A percentile compares a stretch with the other conserved stretches of the same genome.
phyloP scores from a whole-genome alignment of 2,113 vertebrate species.

The Myxocyprinus asiaticus region DNA sequence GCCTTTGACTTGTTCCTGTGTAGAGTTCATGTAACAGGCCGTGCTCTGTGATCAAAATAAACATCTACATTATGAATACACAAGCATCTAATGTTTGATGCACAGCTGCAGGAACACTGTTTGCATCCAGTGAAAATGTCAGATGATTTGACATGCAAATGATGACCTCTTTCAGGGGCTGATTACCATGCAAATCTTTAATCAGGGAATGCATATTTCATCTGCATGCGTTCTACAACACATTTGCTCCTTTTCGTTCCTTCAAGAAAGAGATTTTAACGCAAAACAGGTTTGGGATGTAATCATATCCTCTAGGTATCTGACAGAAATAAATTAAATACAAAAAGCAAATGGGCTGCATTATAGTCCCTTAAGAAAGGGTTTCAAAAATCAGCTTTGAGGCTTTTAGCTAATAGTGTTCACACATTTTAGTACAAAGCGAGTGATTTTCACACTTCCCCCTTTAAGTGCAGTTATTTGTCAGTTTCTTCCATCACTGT shows the following conservation, averaged over 20 bases:
- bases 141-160: slow-evolving; percentile 62
- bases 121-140: slow-evolving; percentile 54
- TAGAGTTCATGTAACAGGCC: slow-evolving; percentile 20
- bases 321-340: slow-evolving; percentile 48
- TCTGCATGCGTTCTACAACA: slow-evolving; percentile 32
- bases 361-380: slow-evolving; percentile 16
- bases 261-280: neutral
- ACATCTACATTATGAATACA: slow-evolving; percentile 36
- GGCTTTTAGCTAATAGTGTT: slow-evolving; percentile 30
- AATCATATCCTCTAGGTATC: slow-evolving; percentile 50
- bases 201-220: slow-evolving; percentile 52
- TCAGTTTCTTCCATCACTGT: neutral
- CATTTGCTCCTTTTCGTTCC: neutral
- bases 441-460: neutral
- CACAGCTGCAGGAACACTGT: slow-evolving; percentile 52
- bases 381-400: slow-evolving; percentile 26
- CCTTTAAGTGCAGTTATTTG: neutral
- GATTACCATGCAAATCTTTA: slow-evolving; percentile 56
- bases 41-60: slow-evolving; percentile 40
- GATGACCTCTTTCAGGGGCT: slow-evolving; percentile 52
- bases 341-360: slow-evolving; percentile 35
- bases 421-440: slow-evolving; percentile 12
- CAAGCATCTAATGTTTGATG: slow-evolving; percentile 43
- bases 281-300: slow-evolving; percentile 37
- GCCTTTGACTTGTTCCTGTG: slow-evolving; percentile 15